Evolutionary conservation across 1,140 invertebrate genomes (phyloP), one percentile per base, ranked within the genome.

Genomic region (Schlechtendalia chinensis): DNA sequence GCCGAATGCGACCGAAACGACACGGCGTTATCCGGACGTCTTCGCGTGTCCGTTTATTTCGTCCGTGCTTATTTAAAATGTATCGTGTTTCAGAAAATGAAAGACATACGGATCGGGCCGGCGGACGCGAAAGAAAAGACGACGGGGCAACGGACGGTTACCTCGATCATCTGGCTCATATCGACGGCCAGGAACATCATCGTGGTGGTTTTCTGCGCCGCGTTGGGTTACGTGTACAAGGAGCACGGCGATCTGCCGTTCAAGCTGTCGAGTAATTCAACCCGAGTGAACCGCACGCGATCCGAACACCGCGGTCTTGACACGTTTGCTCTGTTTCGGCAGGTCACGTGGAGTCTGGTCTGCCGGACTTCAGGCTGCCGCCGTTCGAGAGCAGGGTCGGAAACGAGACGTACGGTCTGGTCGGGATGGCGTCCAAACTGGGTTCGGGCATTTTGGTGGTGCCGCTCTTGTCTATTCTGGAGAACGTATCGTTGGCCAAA

Each of bases 401-500:
- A n/a, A 92, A 92, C 83, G 87, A 89, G 81, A 93, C 90, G 0
- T 91, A 91, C 84, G 87, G 84, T 29, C 92, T 93, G 84, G 83
- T 89, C 32, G 89, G 93, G 80, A 90, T 93, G 87, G 86, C 90
- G 1, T 89, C 89, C 6, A 87, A 88, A 8, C 86, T 94, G 61
- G 90, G 91, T 17, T 91, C 91, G 8, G 92, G 91, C n/a, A 89
- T 93, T 82, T 87, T 93, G 79, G 90, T 94, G n/a, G 88, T 94
- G 61, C 92, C 93, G 16, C 84, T 95, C 39, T 86, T 95, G 29
- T 91, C 92, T 47, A 90, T 94, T n/a, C 86, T 94, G 39, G 93
- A 95, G 86, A 91, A 92, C 82, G 91, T 93, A 79, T 92, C 93
- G 5, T 89, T 94, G 53, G 93, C 92, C 11, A 94, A 94, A 88